phyloP scores from a whole-genome alignment of 2,113 vertebrate genomes.

The Lethenteron reissneri region DNA sequence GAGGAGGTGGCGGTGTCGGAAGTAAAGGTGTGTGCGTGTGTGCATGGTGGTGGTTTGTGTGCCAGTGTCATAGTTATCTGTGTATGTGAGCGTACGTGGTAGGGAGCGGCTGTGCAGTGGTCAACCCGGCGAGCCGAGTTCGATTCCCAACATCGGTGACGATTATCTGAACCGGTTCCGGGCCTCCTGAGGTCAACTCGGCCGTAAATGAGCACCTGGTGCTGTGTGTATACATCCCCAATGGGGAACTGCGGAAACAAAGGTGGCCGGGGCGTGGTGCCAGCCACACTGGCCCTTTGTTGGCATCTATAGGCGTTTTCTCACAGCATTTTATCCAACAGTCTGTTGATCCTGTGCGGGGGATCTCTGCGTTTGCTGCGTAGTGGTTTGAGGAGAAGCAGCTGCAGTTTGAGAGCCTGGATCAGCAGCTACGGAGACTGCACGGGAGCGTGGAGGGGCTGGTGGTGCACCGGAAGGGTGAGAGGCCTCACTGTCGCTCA shows the following conservation, averaged over 20 bases:
- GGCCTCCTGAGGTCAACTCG: too few species aligned
- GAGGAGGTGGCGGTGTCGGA: too few species aligned
- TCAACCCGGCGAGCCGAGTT: too few species aligned
- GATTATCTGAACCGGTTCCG: too few species aligned
- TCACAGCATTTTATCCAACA: neutral
- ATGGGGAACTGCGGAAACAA: neutral
- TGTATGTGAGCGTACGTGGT: too few species aligned
- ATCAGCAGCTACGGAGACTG: conserved; percentile 69
- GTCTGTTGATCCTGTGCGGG: neutral
- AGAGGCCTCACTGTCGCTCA: neutral
- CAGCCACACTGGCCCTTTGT: neutral
- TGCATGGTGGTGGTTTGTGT: too few species aligned
- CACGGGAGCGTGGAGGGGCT: conserved; percentile 55
- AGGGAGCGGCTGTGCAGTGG: too few species aligned
- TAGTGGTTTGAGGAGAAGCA: conserved; percentile 99
- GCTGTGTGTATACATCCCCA: neutral
- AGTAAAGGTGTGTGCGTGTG: too few species aligned
- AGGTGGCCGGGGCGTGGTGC: neutral
- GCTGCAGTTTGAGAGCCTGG: conserved; percentile 77
- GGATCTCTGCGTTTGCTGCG: conserved; percentile 8
- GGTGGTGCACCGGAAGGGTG: conserved; percentile 78
- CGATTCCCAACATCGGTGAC: too few species aligned
- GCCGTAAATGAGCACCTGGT: neutral
- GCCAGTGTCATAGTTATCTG: too few species aligned
- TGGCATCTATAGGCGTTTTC: neutral